These are phyloP conservation scores for Hirtodrosophila cameraria DNA, from an alignment of 2,888 invertebrate genomes.

Conservation along the genomic window DNA sequence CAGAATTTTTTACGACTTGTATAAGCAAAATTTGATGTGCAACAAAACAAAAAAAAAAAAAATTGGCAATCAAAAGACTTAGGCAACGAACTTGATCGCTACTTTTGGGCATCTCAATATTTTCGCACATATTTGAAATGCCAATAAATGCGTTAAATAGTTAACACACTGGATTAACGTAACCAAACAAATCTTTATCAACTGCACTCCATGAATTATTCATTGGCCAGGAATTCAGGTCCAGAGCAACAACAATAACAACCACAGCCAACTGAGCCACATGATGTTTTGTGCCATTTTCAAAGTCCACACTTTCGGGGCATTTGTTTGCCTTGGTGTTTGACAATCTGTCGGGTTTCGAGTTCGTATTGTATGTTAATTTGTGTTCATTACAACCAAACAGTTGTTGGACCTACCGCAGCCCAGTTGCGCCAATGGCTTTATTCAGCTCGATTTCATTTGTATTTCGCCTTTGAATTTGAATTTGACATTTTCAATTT, in stretches of 20 bases:
- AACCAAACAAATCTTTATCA: slow-evolving; percentile 21
- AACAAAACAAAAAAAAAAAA: no score
- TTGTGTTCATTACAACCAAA: slow-evolving; percentile 56
- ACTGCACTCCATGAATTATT: slow-evolving; percentile 47
- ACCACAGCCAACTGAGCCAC: no score
- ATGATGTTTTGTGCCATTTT: slow-evolving; percentile 16
- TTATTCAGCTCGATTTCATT: slow-evolving; percentile 43
- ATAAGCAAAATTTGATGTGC: slow-evolving; percentile 6
- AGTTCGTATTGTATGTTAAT: slow-evolving; percentile 67
- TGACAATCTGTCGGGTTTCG: slow-evolving; percentile 61
- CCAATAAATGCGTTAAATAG: slow-evolving; percentile 50
- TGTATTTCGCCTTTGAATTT: slow-evolving; percentile 35
- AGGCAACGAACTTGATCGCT: slow-evolving; percentile 52
- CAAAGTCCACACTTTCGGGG: slow-evolving; percentile 16
- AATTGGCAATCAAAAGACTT: slow-evolving; percentile 59
- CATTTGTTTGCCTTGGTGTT: slow-evolving; percentile 49
- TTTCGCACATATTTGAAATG: slow-evolving; percentile 33
- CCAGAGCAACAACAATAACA: not conserved
- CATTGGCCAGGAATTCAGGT: slow-evolving; percentile 33
- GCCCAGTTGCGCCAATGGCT: slow-evolving; percentile 54
- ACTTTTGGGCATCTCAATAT: slow-evolving; percentile 2
- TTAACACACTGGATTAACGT: slow-evolving; percentile 33
- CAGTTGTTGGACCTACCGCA: slow-evolving; percentile 46
- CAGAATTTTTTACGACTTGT: slow-evolving; percentile 26
- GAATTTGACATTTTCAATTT: slow-evolving; percentile 74